These are phyloP conservation scores for Penelope pileata DNA, from an alignment of 2,113 vertebrate species.

Conservation along the genomic window DNA sequence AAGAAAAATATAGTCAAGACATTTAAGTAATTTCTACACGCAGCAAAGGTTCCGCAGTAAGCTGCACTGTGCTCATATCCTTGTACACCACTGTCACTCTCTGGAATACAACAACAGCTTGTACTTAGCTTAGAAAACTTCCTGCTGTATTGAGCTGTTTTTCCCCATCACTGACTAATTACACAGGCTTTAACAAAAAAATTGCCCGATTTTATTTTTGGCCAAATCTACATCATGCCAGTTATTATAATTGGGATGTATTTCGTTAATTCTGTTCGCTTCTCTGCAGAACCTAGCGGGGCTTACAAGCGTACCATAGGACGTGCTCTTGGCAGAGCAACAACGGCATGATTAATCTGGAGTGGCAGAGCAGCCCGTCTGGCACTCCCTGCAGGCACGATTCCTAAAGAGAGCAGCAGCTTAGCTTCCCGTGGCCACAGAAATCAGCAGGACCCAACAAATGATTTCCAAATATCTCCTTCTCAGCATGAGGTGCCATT, in stretches of 20 bases:
- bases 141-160: neutral
- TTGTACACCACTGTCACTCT: neutral
- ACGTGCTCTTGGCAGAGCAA: slow-evolving; percentile 34
- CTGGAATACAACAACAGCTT: neutral
- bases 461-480: slow-evolving; percentile 23
- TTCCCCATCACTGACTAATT: neutral
- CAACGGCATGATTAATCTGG: slow-evolving; percentile 16
- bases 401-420: neutral
- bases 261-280: neutral
- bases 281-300: neutral
- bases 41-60: neutral
- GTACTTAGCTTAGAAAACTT: neutral
- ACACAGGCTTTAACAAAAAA: slow-evolving; percentile 6
- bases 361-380: slow-evolving; percentile 31
- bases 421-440: slow-evolving; percentile 27
- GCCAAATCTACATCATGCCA: neutral
- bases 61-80: neutral
- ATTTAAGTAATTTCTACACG: neutral
- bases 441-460: slow-evolving; percentile 48
- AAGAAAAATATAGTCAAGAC: neutral
- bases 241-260: neutral
- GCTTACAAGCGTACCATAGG: slow-evolving; percentile 36
- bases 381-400: slow-evolving; percentile 4
- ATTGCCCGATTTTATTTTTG: neutral
- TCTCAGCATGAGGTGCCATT: slow-evolving; percentile 17